These are phyloP conservation scores for Gasteruption jaculator DNA, from an alignment of 2,888 invertebrate species.

Conservation along the genomic window DNA sequence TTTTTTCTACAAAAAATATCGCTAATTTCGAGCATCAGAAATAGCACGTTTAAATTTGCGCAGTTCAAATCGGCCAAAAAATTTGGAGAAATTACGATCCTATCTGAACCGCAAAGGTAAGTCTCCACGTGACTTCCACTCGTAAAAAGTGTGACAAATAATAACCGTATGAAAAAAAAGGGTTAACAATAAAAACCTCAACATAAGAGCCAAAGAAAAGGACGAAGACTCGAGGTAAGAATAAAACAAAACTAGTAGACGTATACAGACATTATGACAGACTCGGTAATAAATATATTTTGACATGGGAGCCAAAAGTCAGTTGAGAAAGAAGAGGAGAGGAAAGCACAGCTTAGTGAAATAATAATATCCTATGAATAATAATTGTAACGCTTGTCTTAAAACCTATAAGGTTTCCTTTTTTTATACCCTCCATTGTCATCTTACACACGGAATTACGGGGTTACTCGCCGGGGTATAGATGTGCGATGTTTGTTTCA, in stretches of 20 bases:
- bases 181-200: conserved; percentile 43
- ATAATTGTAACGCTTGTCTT: conserved; percentile 40
- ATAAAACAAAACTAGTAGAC: conserved; percentile 7
- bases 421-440: no score
- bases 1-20: no score
- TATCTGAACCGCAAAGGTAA: no score
- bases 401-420: no score
- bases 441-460: no score
- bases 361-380: conserved; percentile 42
- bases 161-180: conserved; percentile 49
- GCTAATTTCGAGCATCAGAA: no score
- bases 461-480: conserved; percentile 6
- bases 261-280: conserved; percentile 1
- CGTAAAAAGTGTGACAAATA: conserved; percentile 48
- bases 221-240: conserved; percentile 18
- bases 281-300: conserved; percentile 50
- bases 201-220: conserved; percentile 38
- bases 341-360: no score
- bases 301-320: conserved; percentile 52
- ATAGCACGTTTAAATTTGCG: no score
- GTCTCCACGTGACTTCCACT: no score
- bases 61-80: no score
- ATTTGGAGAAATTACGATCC: no score
- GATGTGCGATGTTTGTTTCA: neutral
- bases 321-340: no score